A percentile compares a stretch with the other conserved stretches of the same genome.
phyloP scores from a whole-genome alignment of 2,113 vertebrate genomes.

The Microcebus murinus region DNA sequence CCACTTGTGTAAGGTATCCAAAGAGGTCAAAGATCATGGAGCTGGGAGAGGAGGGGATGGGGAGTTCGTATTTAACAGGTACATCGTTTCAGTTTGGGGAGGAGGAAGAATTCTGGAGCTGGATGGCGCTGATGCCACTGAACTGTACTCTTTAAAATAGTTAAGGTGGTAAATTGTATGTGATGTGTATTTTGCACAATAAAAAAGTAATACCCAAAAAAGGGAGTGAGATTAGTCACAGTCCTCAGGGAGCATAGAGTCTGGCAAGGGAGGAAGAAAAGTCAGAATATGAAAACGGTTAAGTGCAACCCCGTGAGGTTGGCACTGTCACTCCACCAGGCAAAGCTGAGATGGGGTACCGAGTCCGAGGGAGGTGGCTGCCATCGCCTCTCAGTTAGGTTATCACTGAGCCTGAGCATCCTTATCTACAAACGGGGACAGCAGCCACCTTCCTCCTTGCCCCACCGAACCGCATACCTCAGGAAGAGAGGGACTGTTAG shows the following conservation, averaged over 20 bases:
- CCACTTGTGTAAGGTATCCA: neutral
- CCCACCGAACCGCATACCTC: neutral
- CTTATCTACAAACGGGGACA: neutral
- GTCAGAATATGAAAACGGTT: neutral
- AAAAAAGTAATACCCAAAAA: neutral
- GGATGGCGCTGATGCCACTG: neutral
- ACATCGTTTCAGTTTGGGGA: neutral
- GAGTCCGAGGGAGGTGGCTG: neutral
- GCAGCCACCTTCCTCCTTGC: neutral
- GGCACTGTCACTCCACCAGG: too few relatives aligned
- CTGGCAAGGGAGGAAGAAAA: neutral
- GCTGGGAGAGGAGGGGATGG: too few relatives aligned
- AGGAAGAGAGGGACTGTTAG: neutral
- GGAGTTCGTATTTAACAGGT: neutral
- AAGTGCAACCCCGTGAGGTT: neutral
- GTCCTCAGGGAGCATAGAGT: neutral
- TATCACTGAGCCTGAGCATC: neutral
- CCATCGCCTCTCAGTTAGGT: neutral
- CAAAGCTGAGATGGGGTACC: neutral
- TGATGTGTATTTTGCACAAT: neutral
- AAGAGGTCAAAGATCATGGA: neutral
- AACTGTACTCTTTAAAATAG: neutral
- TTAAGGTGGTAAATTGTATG: neutral
- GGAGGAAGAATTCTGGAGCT: neutral
- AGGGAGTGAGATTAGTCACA: neutral